Percentiles rank a stretch among this genome's conserved stretches.
Conservation (phyloP, 64 coral and sea anemone genomes). For the Dendrophyllia cribrosa region DNA sequence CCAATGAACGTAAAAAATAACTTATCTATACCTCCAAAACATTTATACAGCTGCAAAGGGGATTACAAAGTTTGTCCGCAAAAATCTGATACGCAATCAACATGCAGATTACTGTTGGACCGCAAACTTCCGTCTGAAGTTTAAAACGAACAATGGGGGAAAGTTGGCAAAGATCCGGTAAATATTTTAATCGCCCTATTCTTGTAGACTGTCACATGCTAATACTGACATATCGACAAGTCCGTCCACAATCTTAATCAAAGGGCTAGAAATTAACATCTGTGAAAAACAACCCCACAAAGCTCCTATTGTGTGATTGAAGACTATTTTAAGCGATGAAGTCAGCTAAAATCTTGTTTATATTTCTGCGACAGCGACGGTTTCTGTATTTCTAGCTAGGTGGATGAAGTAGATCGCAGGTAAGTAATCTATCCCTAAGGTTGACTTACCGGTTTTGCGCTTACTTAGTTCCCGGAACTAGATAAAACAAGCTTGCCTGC, state of each 20-base stretch:
- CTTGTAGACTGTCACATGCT: background rate
- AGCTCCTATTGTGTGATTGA: slow-evolving; percentile 12
- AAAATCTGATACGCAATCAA: slow-evolving; percentile 10
- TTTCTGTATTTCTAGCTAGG: background rate
- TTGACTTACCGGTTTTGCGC: background rate
- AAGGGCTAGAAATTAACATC: slow-evolving; percentile 18
- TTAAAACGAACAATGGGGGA: slow-evolving; percentile 6
- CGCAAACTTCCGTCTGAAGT: slow-evolving; percentile 9
- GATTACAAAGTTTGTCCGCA: background rate
- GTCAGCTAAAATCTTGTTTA: background rate
- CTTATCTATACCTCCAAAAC: background rate
- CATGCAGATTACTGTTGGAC: background rate
- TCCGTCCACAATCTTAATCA: background rate
- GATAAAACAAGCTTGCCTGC: background rate
- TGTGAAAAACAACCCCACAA: slow-evolving; percentile 39
- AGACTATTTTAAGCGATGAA: slow-evolving; percentile 40
- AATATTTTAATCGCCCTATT: slow-evolving; percentile 8
- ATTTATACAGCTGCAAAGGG: background rate
- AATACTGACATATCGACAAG: background rate
- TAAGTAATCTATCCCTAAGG: background rate
- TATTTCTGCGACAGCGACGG: background rate
- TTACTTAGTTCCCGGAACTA: background rate
- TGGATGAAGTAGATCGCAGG: background rate
- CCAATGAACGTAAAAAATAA: background rate
- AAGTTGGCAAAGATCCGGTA: slow-evolving; percentile 36